Evolutionary conservation across 2,113 vertebrate genomes (phyloP), one percentile per base, ranked within the genome.

Genomic region (Amblyopsis rosae): DNA sequence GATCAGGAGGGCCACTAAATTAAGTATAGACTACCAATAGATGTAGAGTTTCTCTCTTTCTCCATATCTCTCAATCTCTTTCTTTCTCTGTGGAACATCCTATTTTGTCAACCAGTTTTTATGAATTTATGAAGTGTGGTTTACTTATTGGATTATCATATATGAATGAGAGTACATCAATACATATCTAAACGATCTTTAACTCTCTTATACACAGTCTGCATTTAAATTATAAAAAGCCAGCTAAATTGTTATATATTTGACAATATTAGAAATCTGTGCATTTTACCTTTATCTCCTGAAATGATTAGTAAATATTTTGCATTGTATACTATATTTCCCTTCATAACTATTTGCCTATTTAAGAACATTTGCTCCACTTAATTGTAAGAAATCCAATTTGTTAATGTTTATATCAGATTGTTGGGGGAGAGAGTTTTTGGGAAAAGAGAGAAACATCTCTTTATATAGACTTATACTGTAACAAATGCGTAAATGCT

Each of bases 81-180:
- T 92, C 92, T 92, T 93, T 93, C 92, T 92, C 92, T 93, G 92
- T 92, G 84, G 90, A 86, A 70, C 87, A 74, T 86, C 75, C 10
- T 49, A 26, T 63, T 78, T 67, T 76, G 75, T 69, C 73, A n/a
- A 56, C 75, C 33, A 80, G 67, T 67, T 63, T 13, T 80, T 60
- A 67, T 82, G 75, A 81, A 79, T 78, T 83, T 82, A 62, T 73
- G 62, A 78, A 83, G 65, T 73, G 77, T 85, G 77, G 19, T 85
- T 66, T 89, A 77, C 87, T 73, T 73, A 73, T 65, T 82, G 88
- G 81, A 73, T 75, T 84, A 77, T 75, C 83, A 66, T 84, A 80
- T 72, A 77, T 70, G 68, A 67, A 57, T 73, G 73, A 81, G 61
- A 63, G 15, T 70, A 64, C 76, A 67, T 67, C 53, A 70, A 13